These are phyloP conservation scores for Caenorhabditis latens DNA, from an alignment of 1,140 invertebrate genomes.

Conservation along the genomic window DNA sequence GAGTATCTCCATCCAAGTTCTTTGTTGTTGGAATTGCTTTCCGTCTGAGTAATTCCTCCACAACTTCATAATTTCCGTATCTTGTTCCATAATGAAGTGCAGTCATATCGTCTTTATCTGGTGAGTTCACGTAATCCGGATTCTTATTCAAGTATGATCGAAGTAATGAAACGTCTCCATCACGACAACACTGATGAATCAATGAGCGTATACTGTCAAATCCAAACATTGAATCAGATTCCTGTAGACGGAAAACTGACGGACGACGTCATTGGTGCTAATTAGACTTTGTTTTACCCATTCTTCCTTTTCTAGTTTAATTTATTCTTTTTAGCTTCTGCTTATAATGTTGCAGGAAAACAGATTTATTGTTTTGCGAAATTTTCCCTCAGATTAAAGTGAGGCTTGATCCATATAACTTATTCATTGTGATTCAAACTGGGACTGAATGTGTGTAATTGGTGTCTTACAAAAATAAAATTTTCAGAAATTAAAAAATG, in stretches of 20 bases:
- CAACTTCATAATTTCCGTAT: constrained; percentile 57
- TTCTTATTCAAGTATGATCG: not conserved
- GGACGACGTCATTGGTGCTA: not conserved
- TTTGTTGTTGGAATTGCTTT: constrained; percentile 77
- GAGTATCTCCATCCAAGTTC: constrained; percentile 79
- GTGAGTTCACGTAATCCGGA: not conserved
- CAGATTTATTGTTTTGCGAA: constrained; percentile 21
- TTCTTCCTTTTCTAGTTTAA: not conserved
- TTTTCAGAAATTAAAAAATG: not conserved
- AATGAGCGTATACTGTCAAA: not conserved
- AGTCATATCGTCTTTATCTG: constrained; percentile 45
- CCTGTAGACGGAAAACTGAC: not conserved
- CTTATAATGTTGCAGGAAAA: not conserved
- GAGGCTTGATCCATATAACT: not conserved
- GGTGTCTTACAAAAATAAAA: constrained; percentile 34
- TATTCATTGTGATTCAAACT: constrained; percentile 40
- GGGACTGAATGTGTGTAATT: constrained; percentile 49
- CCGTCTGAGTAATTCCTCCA: constrained; percentile 75
- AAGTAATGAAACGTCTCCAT: not conserved
- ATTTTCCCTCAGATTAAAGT: not conserved
- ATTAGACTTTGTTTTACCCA: constrained; percentile 6
- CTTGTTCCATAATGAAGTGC: constrained; percentile 63
- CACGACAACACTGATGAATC: constrained; percentile 19
- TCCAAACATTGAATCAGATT: not conserved
- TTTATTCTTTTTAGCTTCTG: not conserved